phyloP scores from a whole-genome alignment of 2,113 vertebrate genomes.

The Crocuta crocuta region DNA sequence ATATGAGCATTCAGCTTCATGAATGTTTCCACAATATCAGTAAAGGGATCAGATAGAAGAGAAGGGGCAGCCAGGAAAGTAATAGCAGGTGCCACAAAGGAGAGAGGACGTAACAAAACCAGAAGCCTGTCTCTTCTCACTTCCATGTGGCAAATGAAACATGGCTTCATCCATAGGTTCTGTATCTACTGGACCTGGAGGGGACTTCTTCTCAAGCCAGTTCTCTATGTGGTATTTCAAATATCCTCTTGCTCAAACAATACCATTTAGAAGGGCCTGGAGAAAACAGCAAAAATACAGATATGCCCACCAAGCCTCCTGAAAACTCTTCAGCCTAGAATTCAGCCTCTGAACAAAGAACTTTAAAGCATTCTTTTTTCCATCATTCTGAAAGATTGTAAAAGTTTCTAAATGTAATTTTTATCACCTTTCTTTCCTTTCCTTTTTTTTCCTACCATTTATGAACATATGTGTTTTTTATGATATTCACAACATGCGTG shows the following conservation, averaged over 20 bases:
- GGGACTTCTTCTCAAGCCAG: background rate
- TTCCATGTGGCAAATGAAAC: background rate
- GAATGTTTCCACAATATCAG: background rate
- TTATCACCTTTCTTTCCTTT: constrained; percentile 81
- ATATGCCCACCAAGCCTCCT: background rate
- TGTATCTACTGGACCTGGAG: background rate
- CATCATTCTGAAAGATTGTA: constrained; percentile 79
- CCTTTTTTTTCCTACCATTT: constrained; percentile 75
- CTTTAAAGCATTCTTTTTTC: constrained; percentile 68
- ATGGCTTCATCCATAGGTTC: background rate
- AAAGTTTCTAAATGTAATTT: constrained; percentile 86
- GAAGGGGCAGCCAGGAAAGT: background rate
- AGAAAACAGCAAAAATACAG: background rate
- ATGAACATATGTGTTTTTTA: constrained; percentile 89
- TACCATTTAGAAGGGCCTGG: fast-evolving
- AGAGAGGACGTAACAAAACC: background rate
- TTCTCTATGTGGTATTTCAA: background rate
- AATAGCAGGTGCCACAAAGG: background rate
- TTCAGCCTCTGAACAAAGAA: constrained; percentile 59
- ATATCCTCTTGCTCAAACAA: background rate
- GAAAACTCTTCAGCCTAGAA: background rate
- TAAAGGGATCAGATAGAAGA: background rate
- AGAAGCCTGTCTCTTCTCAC: background rate
- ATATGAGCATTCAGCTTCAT: background rate
- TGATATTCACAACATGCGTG: constrained; percentile 87